Evolutionary conservation across 2,888 invertebrate genomes (phyloP).

Genomic region (Scaeva pyrastri): DNA sequence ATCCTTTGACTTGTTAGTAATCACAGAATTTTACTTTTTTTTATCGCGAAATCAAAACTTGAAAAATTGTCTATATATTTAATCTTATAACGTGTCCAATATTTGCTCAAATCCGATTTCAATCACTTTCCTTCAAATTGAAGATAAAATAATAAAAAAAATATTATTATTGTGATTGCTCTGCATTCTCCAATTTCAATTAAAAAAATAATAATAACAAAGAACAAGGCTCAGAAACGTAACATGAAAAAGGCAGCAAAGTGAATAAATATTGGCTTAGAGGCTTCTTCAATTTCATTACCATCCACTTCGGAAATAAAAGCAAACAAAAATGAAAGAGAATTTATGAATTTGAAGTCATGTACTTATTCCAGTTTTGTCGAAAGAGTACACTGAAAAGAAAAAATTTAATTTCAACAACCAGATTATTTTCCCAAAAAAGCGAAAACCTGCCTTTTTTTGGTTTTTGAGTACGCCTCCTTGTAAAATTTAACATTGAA

Average conservation of each 20-base stretch:
- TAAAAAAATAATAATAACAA: constrained; percentile 10
- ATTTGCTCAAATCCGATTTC: background rate
- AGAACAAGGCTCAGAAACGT: background rate
- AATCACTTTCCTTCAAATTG: background rate
- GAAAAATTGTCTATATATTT: too few relatives aligned
- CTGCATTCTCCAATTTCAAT: background rate
- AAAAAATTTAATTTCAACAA: too few relatives aligned
- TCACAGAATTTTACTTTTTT: too few relatives aligned
- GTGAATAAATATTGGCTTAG: constrained; percentile 47
- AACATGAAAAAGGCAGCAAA: background rate
- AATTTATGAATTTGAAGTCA: background rate
- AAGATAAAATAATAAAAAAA: background rate
- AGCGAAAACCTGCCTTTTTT: too few relatives aligned
- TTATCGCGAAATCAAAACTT: too few relatives aligned
- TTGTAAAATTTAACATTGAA: too few relatives aligned
- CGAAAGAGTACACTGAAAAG: too few relatives aligned
- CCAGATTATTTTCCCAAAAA: too few relatives aligned
- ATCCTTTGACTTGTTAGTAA: too few relatives aligned
- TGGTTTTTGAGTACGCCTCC: too few relatives aligned
- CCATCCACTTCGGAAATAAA: constrained; percentile 22
- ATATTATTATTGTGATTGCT: background rate
- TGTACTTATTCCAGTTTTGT: too few relatives aligned
- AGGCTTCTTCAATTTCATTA: constrained; percentile 56
- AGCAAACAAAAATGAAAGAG: constrained; percentile 12
- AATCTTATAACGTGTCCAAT: background rate